Evolutionary conservation across 2,888 invertebrate genomes (phyloP).

Genomic region (Pyrrhosoma nymphula): DNA sequence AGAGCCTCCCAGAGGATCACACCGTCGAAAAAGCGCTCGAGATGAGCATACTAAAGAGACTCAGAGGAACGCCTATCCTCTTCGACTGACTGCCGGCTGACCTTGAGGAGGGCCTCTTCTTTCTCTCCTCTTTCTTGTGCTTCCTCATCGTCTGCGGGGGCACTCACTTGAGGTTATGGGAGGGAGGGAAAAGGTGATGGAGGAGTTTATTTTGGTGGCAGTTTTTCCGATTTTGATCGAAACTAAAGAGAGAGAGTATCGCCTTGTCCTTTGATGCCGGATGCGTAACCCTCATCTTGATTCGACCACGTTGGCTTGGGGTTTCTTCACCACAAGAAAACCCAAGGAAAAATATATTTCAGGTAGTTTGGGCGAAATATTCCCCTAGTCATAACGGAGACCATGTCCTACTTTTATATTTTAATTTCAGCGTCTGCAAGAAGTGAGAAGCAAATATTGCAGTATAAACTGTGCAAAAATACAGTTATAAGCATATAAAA

Average conservation of each 20-base stretch:
- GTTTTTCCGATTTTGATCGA: not conserved
- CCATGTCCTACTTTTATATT: too few relatives aligned
- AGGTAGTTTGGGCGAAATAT: too few relatives aligned
- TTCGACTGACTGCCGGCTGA: not conserved
- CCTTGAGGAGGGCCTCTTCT: conserved; percentile 21
- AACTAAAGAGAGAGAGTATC: not conserved
- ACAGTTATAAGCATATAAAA: too few relatives aligned
- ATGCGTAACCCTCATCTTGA: not conserved
- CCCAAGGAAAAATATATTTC: too few relatives aligned
- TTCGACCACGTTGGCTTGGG: too few relatives aligned
- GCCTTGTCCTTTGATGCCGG: not conserved
- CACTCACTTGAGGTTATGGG: not conserved
- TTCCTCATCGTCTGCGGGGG: conserved; percentile 17
- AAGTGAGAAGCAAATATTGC: too few relatives aligned
- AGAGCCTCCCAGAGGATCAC: conserved; percentile 8
- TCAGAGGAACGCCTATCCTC: not conserved
- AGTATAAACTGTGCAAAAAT: too few relatives aligned
- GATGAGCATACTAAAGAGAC: conserved; percentile 13
- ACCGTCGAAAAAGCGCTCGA: conserved; percentile 26
- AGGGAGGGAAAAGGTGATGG: not conserved
- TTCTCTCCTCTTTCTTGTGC: not conserved
- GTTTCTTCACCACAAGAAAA: too few relatives aligned
- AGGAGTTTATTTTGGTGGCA: conserved; percentile 39
- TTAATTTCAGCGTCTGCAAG: too few relatives aligned
- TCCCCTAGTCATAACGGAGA: too few relatives aligned